Percentiles rank a stretch among this genome's conserved stretches.
These are phyloP conservation scores for Gallinago media DNA, from an alignment of 2,113 vertebrate genomes.

Conservation along the genomic window DNA sequence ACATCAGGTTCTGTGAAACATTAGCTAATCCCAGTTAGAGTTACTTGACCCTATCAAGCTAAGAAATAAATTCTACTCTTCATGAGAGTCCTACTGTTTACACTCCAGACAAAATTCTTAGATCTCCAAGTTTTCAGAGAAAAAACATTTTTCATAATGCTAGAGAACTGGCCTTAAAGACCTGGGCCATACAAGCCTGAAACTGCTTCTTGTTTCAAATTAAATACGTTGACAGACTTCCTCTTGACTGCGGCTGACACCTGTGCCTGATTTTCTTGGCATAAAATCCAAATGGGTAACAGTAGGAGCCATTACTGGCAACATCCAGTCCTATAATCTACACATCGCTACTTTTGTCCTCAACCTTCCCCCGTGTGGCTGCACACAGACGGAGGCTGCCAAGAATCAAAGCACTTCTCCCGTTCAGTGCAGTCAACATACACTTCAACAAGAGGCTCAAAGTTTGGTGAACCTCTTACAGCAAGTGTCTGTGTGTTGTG, in stretches of 20 bases:
- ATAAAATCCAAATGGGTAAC: not conserved
- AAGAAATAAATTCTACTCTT: slow-evolving; percentile 75
- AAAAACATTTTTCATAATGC: slow-evolving; percentile 60
- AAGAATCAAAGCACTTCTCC: not conserved
- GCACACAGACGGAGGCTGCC: not conserved
- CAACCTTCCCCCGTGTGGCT: not conserved
- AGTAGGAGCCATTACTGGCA: not conserved
- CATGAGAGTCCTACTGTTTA: slow-evolving; percentile 70
- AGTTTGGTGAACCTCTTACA: not conserved
- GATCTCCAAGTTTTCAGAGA: slow-evolving; percentile 71
- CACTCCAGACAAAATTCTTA: slow-evolving; percentile 62
- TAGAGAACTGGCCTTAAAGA: slow-evolving; percentile 65
- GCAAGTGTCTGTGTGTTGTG: not conserved
- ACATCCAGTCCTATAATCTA: not conserved
- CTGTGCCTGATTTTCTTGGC: not conserved
- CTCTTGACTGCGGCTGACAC: not conserved
- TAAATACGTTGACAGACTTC: not conserved
- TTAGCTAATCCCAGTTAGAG: slow-evolving; percentile 74
- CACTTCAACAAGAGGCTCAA: not conserved
- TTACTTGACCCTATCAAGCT: slow-evolving; percentile 72
- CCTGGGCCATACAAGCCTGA: slow-evolving; percentile 11
- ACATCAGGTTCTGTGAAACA: slow-evolving; percentile 76
- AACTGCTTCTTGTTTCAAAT: slow-evolving; percentile 55
- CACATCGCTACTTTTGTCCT: not conserved
- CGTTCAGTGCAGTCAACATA: not conserved